Base-by-base conservation (phyloP, 2,888 invertebrate species). In the Argynnis bischoffii region DNA sequence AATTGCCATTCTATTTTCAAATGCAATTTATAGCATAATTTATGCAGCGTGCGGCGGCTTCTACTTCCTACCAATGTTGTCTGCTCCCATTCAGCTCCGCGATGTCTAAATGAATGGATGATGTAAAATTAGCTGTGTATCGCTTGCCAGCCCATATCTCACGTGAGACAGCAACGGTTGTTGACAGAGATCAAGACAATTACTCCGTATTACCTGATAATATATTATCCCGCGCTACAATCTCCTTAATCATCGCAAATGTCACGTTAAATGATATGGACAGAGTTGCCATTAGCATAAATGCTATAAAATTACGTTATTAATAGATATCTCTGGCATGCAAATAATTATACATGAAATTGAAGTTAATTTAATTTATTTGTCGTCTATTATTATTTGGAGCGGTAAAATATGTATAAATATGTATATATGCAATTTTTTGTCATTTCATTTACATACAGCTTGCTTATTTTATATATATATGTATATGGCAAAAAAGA, bases 121-220 rank as follows among this genome's bases (percentile, higher is more conserved):
- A 81, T 85, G 81, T 86, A 82, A 87, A 91, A 89, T 91, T 89
- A 91, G 90, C 86, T 79, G 84, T 83, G 81, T 85, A 82, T 83
- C 84, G 79, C 79, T 83, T 90, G 91, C 91, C 92, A 92, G 90
- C 79, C 83, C 87, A 88, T 90, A 87, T 88, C 84, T 91, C 89
- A 88, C 75, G 76, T 76, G 76, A 81, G 88, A 87, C 86, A 83
- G 82, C 78, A 76, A 76, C 83, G 82, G 83, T 83, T 84, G 85
- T 81, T 85, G 85, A 82, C 86, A 81, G 83, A 81, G 84, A 85
- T 85, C 82, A 79, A 79, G 84, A 88, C 86, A 86, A 88, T 88
- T 87, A 86, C 83, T 82, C 78, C 77, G 80, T 83, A 88, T 85
- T 85, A 85, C 83, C 82, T 82, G 82, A 82, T 85, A 86, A 89